Evolutionary conservation across 2,888 invertebrate genomes (phyloP), one percentile per base, ranked within the genome.

Genomic region (Byasa hedistus): DNA sequence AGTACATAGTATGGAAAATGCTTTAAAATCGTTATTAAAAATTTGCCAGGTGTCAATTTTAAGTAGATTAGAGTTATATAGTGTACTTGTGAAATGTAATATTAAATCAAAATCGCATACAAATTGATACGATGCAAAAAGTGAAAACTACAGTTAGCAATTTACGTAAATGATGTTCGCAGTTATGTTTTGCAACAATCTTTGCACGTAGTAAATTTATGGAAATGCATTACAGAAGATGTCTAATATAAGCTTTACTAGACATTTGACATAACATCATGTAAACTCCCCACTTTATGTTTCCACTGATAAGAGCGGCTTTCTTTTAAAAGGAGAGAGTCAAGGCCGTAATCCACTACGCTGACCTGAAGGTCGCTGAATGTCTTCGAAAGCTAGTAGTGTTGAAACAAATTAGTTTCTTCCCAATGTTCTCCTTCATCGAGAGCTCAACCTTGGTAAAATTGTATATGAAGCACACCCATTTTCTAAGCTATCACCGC

Each of bases 91-190:
- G 15, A 17, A 44, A 44, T 17, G 44, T 44, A 32, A 15, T 56
- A 56, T 56, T 65, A 65, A 54, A 15, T 21, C 24, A 27, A 64
- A 39, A 54, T 59, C 23, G 44, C 48, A 56, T 56, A 56, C 23
- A 59, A 55, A 66, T 54, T 59, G 22, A 22, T 59, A 3, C 44
- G 3, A 10, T 22, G 56, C 61, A 62, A 66, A 55, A 58, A 66
- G 58, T 58, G 22, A 54, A 62, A 58, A 54, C n/a, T 62, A 57
- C 54, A 62, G 57, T 66, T 52, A 58, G 62, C 36, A 66, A 59
- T 59, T 66, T 66, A 27, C 58, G 54, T 24, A 62, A 66, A 59
- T 62, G 66, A 63, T 58, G 66, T 63, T 48, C 24, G 58, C 59
- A 56, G 66, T n/a, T 56, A 56, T 59, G 62, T 63, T 59, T 63